Evolutionary conservation across 2,797 vertebrate species (phyloP).

Genomic region (Otolemur crassicaudatus): DNA sequence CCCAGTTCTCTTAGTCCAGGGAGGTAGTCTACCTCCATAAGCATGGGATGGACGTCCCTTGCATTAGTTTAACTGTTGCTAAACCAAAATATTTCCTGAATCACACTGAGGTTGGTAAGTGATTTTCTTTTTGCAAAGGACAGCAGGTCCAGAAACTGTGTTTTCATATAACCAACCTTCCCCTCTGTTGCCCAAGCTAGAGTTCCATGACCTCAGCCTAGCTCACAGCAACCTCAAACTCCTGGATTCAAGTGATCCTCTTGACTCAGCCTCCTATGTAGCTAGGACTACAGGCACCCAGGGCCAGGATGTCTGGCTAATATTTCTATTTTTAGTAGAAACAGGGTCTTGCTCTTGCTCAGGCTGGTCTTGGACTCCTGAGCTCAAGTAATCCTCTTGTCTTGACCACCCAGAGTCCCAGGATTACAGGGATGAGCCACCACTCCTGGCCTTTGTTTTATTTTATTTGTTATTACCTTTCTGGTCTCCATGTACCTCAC

Average conservation of each 20-base stretch:
- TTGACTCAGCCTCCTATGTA: no score
- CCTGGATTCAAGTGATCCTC: background rate
- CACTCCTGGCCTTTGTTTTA: no score
- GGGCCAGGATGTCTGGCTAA: no score
- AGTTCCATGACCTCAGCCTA: background rate
- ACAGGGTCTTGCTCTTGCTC: no score
- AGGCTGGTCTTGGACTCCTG: no score
- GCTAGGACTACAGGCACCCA: no score
- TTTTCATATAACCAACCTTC: background rate
- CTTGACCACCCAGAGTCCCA: no score
- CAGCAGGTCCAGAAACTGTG: background rate
- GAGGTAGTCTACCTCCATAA: background rate
- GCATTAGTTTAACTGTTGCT: background rate
- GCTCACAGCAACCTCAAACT: background rate
- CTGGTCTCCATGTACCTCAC: background rate
- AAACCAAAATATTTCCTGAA: slow-evolving; percentile 29
- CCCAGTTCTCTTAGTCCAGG: background rate
- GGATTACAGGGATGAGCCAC: background rate
- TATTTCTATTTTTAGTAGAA: no score
- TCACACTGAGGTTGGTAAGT: background rate
- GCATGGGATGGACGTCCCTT: fast-evolving
- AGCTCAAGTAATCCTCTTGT: no score
- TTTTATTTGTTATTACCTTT: background rate
- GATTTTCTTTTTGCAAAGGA: slow-evolving; percentile 20
- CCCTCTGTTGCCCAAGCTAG: background rate